These are phyloP conservation scores for Pterocles gutturalis DNA, from an alignment of 2,113 vertebrate genomes.

Conservation along the genomic window DNA sequence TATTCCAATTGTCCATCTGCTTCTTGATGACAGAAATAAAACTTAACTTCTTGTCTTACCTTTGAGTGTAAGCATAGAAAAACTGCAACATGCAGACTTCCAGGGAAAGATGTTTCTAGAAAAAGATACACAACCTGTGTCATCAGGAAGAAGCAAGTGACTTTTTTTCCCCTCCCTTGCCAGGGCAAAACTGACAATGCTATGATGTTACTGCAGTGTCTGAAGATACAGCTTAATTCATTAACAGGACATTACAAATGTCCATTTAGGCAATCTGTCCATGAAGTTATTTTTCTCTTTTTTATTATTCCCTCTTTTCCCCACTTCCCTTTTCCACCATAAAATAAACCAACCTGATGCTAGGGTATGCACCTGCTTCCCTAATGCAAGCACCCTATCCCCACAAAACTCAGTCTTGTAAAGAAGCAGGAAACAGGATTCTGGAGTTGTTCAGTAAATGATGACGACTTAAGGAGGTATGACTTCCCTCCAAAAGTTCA, in stretches of 20 bases:
- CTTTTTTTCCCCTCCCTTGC: neutral
- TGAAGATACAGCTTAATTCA: neutral
- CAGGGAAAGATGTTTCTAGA: constrained; percentile 95
- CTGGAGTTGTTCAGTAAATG: neutral
- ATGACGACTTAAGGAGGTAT: neutral
- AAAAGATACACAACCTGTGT: constrained; percentile 44
- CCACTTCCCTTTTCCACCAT: neutral
- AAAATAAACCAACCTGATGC: neutral
- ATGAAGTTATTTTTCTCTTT: neutral
- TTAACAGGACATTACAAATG: neutral
- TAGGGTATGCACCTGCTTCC: neutral
- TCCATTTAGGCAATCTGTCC: neutral
- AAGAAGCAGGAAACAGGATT: neutral
- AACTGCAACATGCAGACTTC: constrained; percentile 99
- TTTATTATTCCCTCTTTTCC: neutral
- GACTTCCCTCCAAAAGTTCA: neutral
- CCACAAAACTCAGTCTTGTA: neutral
- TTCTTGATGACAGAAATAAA: neutral
- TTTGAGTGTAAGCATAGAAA: constrained; percentile 98
- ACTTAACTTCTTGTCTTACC: constrained; percentile 79
- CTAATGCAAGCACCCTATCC: neutral
- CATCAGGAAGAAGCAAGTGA: neutral
- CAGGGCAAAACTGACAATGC: neutral
- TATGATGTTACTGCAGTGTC: neutral
- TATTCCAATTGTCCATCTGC: neutral